Percentiles rank a stretch among this genome's conserved stretches.
Conservation (phyloP, 2,888 invertebrate species). For the Apoda limacodes region DNA sequence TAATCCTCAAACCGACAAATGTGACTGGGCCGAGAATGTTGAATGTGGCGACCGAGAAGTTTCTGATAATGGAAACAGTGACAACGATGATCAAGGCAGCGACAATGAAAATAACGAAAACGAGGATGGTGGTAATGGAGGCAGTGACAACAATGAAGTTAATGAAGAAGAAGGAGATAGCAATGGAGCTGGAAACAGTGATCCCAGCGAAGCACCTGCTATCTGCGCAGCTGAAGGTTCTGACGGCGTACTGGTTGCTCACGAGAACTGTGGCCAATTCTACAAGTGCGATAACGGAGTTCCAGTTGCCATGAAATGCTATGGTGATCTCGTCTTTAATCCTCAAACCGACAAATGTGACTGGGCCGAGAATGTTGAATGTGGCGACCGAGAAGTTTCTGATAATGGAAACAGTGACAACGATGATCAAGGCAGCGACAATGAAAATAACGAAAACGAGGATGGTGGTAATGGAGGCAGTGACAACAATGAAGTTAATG, state of each 20-base stretch:
- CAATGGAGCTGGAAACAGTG: slow-evolving; percentile 17
- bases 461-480: slow-evolving; percentile 2
- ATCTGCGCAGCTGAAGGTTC: slow-evolving; percentile 27
- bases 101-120: slow-evolving; percentile 7
- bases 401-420: slow-evolving; percentile 1
- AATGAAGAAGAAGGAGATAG: slow-evolving; percentile 1
- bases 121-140: not conserved
- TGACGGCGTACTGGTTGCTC: slow-evolving; percentile 28
- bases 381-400: slow-evolving; percentile 24
- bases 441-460: slow-evolving; percentile 2
- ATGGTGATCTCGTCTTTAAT: slow-evolving; percentile 26
- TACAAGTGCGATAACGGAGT: slow-evolving; percentile 28
- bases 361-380: slow-evolving; percentile 31
- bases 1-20: slow-evolving; percentile 21
- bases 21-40: slow-evolving; percentile 29
- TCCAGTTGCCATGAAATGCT: slow-evolving; percentile 25
- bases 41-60: slow-evolving; percentile 26
- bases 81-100: slow-evolving; percentile 4
- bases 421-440: not conserved
- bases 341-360: slow-evolving; percentile 27
- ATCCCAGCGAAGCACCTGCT: slow-evolving; percentile 23
- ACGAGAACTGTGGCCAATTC: slow-evolving; percentile 30
- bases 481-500: slow-evolving; percentile 6
- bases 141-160: too few species aligned
- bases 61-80: slow-evolving; percentile 10